Evolutionary conservation across 2,797 vertebrate genomes (phyloP), one percentile per base, ranked within the genome.

Genomic region (Fistularia commersonii): DNA sequence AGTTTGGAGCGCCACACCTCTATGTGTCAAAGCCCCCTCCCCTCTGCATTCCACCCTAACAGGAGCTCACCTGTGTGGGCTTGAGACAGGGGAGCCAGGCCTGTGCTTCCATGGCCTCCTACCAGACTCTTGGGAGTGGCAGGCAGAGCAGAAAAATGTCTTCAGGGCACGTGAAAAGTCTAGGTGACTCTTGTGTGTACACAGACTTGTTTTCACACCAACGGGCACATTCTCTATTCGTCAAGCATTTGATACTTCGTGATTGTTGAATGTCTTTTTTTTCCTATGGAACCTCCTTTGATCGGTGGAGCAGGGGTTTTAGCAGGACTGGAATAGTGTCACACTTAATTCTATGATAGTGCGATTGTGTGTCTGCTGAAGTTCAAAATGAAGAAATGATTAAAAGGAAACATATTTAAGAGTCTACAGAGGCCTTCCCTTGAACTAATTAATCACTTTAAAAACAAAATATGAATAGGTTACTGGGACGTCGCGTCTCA

Each of bases 41-140:
- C 62, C 45, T 15, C 52, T 79, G 79, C 91, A 90, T 85, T 92
- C 87, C 89, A 86, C 56, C 54, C 58, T 61, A 64, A 48, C 74
- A 60, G 72, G 56, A 67, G 55, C 81, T 90, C 91, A 94, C 94
- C 93, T 94, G 93, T 88, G 81, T 60, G 77, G 87, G 89, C 92
- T 73, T 90, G 93, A 90, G 76, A 68, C 43, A 53, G 70, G 45
- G 32, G 37, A 67, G 59, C 48, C 39, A 51, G 58, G 67, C 77
- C 76, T 79, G 78, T 71, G 82, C 77, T 33, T 59, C 56, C 42
- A 10, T 31, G 59, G 69, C 70, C 64, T 60, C 53, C 72, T 76
- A 79, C 79, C 82, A 54, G 52, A 10, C 71, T 66, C 57, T 37
- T 74, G 82, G 85, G 87, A 83, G 88, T 82, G 82, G 84, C 69